Conservation (phyloP, 1,140 invertebrate genomes). For the Drosophila truncata region DNA sequence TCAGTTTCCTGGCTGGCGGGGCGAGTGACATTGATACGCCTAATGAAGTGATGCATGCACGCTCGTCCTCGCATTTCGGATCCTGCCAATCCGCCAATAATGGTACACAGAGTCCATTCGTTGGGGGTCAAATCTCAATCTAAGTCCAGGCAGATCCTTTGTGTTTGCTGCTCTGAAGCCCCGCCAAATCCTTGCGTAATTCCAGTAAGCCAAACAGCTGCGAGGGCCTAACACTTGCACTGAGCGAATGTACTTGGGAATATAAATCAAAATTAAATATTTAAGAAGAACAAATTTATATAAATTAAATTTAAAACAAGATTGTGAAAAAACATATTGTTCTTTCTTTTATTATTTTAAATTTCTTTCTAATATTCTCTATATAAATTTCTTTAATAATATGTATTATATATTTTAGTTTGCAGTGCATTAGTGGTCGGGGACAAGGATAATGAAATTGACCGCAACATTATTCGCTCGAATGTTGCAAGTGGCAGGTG, state of each 20-base stretch:
- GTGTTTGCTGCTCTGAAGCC: conserved; percentile 37
- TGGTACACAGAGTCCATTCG: conserved; percentile 1
- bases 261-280: not conserved
- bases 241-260: not conserved
- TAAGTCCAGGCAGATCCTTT: conserved; percentile 15
- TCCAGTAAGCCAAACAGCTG: conserved; percentile 60
- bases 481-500: conserved; percentile 61
- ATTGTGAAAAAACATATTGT: not conserved
- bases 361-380: not conserved
- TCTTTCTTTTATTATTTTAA: not conserved
- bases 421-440: not conserved
- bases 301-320: not conserved
- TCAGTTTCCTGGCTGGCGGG: not conserved
- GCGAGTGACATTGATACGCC: conserved; percentile 62
- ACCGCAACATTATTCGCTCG: conserved; percentile 73
- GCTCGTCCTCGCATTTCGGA: not conserved
- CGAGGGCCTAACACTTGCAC: conserved; percentile 2
- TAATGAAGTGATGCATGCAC: conserved; percentile 75
- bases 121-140: conserved; percentile 24
- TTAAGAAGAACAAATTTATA: not conserved
- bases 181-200: conserved; percentile 55
- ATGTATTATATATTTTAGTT: not conserved
- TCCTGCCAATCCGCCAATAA: conserved; percentile 19
- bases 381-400: too few relatives aligned
- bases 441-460: conserved; percentile 67